These are phyloP conservation scores for Amphimedon queenslandica DNA, from an alignment of 37 sponge, comb jelly and placozoan species.

Conservation along the genomic window DNA sequence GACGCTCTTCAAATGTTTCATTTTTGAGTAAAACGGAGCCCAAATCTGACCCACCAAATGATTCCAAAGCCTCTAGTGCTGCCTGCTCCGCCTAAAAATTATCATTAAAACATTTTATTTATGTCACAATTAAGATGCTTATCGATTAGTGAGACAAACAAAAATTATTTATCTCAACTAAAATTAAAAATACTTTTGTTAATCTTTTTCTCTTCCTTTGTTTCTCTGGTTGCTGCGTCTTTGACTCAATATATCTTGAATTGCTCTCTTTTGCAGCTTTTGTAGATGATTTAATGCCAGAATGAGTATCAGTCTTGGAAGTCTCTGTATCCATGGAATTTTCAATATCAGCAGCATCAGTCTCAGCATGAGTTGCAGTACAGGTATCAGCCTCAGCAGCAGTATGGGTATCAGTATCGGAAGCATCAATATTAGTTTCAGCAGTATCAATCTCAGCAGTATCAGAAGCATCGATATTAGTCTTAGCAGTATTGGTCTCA, in stretches of 20 bases:
- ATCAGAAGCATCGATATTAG: background rate
- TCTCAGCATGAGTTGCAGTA: background rate
- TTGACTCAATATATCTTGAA: too few species aligned
- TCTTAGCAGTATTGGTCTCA: background rate
- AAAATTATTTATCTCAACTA: too few species aligned
- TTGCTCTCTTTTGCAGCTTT: too few species aligned
- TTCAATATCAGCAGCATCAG: background rate
- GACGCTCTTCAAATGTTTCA: background rate
- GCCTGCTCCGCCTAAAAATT: conserved; percentile 32
- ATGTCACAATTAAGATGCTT: background rate
- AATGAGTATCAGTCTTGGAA: too few species aligned
- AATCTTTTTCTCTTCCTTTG: too few species aligned
- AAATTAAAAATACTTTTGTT: too few species aligned
- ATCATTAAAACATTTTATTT: background rate
- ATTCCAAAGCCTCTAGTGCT: conserved; percentile 42
- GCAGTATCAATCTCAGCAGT: background rate
- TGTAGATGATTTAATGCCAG: too few species aligned
- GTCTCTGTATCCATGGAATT: background rate
- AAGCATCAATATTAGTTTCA: background rate
- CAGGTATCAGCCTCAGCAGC: background rate
- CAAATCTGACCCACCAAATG: conserved; percentile 45
- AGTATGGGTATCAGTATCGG: background rate
- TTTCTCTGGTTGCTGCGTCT: too few species aligned
- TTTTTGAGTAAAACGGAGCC: conserved; percentile 21
- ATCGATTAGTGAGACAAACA: too few species aligned